These are phyloP conservation scores for Crocodylus rhombifer DNA, from an alignment of 2,797 vertebrate species.

Conservation along the genomic window DNA sequence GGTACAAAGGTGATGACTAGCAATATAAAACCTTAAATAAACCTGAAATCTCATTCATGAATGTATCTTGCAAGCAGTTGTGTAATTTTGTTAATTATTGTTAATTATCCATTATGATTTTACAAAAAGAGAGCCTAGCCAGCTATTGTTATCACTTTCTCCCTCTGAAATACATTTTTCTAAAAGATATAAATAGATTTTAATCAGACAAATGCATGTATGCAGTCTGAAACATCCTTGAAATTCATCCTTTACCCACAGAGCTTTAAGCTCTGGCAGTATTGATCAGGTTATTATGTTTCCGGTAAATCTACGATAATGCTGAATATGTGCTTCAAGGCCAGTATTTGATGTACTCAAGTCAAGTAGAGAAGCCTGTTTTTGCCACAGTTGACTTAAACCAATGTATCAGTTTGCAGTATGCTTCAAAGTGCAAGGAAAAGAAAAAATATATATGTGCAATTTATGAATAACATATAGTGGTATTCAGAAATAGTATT, in stretches of 20 bases:
- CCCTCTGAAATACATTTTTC: neutral
- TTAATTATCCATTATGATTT: neutral
- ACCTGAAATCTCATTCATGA: neutral
- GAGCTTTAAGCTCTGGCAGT: no score
- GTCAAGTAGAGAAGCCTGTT: neutral
- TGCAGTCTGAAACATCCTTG: neutral
- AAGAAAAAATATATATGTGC: neutral
- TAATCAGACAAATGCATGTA: neutral
- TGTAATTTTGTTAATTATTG: neutral
- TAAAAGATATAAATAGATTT: neutral
- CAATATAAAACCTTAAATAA: neutral
- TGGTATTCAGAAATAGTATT: neutral
- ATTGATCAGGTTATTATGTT: neutral
- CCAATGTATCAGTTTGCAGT: neutral
- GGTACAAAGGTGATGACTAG: neutral
- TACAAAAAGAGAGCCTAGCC: neutral
- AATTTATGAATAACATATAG: neutral
- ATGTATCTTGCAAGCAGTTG: neutral
- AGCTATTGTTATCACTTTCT: neutral
- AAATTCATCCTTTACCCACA: neutral
- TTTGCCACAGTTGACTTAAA: neutral
- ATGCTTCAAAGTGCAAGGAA: neutral
- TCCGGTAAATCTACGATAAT: neutral
- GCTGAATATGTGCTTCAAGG: neutral
- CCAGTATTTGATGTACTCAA: neutral